Base-by-base conservation (phyloP, 92 coral and sea anemone species). In the Palythoa heliodiscus region DNA sequence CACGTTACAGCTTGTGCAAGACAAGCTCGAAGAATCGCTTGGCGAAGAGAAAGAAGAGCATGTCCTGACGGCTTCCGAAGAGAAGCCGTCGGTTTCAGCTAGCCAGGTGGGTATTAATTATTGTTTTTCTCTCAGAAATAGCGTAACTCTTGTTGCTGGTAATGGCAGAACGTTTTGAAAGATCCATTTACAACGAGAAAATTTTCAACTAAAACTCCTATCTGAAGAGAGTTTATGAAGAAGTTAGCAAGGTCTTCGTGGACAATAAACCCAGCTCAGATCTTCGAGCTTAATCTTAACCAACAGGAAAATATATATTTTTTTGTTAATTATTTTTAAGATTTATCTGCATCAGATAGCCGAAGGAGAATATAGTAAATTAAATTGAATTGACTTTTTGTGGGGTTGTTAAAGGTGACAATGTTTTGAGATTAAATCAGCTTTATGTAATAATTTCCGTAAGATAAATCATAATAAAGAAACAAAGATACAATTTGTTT, bases 1-100 rank as follows among this genome's bases (percentile, higher is more conserved):
- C 86, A 92, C 93, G 70, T 90, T 98, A 14, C 98, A 97, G 77
- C 89, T 93, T 76, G 94, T 97, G 81, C 98, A 94, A 73, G 99
- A 97, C 63, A 97, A 97, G 72, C 87, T 97, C 76, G 99, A 97
- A 73, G 98, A 86, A 83, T 95, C 98, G 52, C 80, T 89, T 40
- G 95, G 94, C 13, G 99, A 97, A 22, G 98, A 93, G 70, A 92
- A 89, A 16, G 93, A 60, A 22, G 89, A 84, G 25, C 69, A 66
- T 37, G 71, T 78, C 20, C 89, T 87, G 55, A 84, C 77, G 14
- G 22, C 90, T 0, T 81, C 70, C 12, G 52, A 24, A 40, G 82
- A 57, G 91, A 60, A 81, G 82, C 83, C 72, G 7, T 90, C 11
- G 64, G 37, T n/a, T 4, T 67, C 6, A 52, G 24, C 82, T 16